Percentiles rank a stretch among this genome's conserved stretches.
phyloP scores from a whole-genome alignment of 2,797 vertebrate genomes.

The Lepilemur ruficaudatus region DNA sequence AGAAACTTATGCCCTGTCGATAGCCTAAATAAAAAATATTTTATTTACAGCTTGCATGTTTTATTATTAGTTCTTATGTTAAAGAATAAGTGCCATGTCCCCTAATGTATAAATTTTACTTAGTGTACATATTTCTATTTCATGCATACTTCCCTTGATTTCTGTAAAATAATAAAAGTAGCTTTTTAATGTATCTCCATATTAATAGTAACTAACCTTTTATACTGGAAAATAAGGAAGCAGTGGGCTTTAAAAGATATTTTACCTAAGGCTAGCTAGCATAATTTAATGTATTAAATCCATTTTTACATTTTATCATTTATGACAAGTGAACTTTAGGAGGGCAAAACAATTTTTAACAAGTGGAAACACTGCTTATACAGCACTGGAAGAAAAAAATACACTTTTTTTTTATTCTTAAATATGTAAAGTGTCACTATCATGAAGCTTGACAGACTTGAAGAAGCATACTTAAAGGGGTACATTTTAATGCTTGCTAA shows the following conservation, averaged over 20 bases:
- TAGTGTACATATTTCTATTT: neutral
- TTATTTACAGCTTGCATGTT: neutral
- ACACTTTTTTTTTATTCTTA: neutral
- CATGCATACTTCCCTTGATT: neutral
- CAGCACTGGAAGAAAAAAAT: neutral
- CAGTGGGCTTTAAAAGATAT: neutral
- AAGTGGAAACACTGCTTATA: neutral
- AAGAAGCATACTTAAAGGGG: neutral
- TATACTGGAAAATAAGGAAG: neutral
- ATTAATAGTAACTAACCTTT: constrained; percentile 1
- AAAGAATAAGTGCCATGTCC: neutral
- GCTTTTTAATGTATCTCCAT: neutral
- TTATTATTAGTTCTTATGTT: neutral
- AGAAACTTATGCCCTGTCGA: neutral
- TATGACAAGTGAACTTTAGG: constrained; percentile 58
- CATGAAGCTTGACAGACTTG: constrained; percentile 34
- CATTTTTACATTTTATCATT: constrained; percentile 21
- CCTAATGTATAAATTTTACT: neutral
- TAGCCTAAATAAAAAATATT: neutral
- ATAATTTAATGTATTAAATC: constrained; percentile 45
- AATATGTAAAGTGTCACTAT: neutral
- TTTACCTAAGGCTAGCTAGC: neutral
- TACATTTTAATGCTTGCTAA: neutral
- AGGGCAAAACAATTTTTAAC: constrained; percentile 51
- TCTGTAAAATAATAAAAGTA: neutral